Percentiles rank a stretch among this genome's conserved stretches.
Conservation (phyloP, 2,113 vertebrate species). For the Numida meleagris region DNA sequence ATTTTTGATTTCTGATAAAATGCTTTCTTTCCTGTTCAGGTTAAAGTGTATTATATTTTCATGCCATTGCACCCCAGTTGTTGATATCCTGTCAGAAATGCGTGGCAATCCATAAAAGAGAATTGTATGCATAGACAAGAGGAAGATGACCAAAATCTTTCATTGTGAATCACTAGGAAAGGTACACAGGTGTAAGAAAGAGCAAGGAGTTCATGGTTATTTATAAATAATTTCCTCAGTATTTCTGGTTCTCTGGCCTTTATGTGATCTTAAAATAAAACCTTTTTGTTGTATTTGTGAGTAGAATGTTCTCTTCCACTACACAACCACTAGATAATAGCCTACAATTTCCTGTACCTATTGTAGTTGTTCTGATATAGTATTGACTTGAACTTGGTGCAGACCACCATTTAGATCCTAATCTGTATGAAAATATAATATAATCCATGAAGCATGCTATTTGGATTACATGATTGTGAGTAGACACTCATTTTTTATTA, state of each 20-base stretch:
- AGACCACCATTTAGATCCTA: neutral
- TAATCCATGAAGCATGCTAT: neutral
- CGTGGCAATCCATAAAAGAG: neutral
- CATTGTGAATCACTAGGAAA: neutral
- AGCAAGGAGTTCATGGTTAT: neutral
- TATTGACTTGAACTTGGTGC: neutral
- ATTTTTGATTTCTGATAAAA: neutral
- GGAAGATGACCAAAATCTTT: neutral
- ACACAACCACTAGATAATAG: neutral
- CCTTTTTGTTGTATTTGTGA: neutral
- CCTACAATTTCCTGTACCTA: neutral
- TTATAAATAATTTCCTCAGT: neutral
- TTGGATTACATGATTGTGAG: neutral
- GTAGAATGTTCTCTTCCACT: neutral
- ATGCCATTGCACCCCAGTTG: neutral
- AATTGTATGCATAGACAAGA: neutral
- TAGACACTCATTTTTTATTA: neutral
- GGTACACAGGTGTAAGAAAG: neutral
- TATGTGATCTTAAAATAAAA: neutral
- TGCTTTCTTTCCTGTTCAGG: neutral
- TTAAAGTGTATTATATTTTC: neutral
- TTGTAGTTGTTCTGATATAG: neutral
- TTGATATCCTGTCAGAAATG: neutral
- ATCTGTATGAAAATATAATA: neutral
- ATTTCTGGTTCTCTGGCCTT: neutral